Evolutionary conservation across 2,797 vertebrate species (phyloP).

Genomic region (Chelmon rostratus): DNA sequence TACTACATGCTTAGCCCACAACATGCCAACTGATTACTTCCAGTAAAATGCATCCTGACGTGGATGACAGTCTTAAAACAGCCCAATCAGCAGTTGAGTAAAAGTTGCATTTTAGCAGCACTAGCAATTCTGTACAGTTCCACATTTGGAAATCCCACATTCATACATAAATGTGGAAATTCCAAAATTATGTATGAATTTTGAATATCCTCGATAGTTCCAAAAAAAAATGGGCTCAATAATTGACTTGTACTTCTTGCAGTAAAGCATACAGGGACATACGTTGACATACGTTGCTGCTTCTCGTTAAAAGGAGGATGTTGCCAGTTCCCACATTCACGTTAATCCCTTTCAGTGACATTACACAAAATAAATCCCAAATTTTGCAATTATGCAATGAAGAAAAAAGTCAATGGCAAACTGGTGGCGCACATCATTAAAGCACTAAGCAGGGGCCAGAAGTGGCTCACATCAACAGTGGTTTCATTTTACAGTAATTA

Average conservation of each 20-base stretch:
- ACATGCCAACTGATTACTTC: too few species aligned
- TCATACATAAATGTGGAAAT: too few species aligned
- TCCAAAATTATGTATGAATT: too few species aligned
- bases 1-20: too few species aligned
- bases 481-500: conserved; percentile 41
- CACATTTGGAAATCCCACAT: too few species aligned
- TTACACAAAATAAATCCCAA: conserved; percentile 8
- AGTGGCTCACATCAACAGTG: conserved; percentile 3
- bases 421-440: background rate
- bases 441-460: background rate
- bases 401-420: background rate
- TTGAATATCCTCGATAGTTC: too few species aligned
- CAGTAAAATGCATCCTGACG: background rate
- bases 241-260: background rate
- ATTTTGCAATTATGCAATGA: background rate
- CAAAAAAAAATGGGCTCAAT: background rate
- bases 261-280: too few species aligned
- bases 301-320: background rate
- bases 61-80: background rate
- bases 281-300: background rate
- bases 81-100: background rate
- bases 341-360: background rate
- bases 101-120: too few species aligned
- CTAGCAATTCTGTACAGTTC: too few species aligned
- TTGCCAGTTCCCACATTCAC: background rate